Base-by-base conservation (phyloP, 2,113 vertebrate genomes). In the Nycticorax nycticorax region DNA sequence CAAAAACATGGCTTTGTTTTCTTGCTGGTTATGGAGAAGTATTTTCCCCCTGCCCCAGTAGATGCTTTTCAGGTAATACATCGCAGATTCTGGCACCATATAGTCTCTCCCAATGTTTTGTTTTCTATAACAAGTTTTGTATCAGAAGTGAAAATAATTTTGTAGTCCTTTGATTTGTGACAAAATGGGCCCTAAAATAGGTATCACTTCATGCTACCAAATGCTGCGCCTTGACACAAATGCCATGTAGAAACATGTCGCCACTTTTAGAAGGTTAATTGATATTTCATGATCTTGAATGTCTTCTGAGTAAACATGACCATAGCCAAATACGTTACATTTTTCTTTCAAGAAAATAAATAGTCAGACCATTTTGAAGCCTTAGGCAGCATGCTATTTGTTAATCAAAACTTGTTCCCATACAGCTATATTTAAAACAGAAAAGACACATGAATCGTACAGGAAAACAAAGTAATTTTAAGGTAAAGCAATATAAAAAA, bases 311-410 rank as follows among this genome's bases (percentile, higher is more conserved):
- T 80, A 83, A 95, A 50, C n/a, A 53, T 0, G 7, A 30, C 39
- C 6, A 5, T 45, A 59, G 37, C 24, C 52, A 85, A 48, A 72
- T 71, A 55, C 4, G n/a, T 57, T 86, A 37, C 28, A 55, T 71
- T 68, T 96, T 89, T 68, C 47, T 78, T 93, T 91, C 45, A 75
- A 77, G 57, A 59, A 93, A 83, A 80, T 66, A 75, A 69, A 77
- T 74, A 74, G 37, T 48, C 55, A 79, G 66, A 68, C 27, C 5
- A 21, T 67, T 95, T 64, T 74, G 57, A 92, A 90, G 35, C 43
- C 59, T 48, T 64, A 63, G 79, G 67, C 69, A 92, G 27, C 14
- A 6, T 76, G 13, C 10, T 73, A 3, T 73, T 62, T 89, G 32
- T 92, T 96, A 71, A 92, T 91, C 71, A 85, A 80, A 74, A 60